These are phyloP conservation scores for Diogma glabrata DNA, from an alignment of 2,888 invertebrate species.

Conservation along the genomic window DNA sequence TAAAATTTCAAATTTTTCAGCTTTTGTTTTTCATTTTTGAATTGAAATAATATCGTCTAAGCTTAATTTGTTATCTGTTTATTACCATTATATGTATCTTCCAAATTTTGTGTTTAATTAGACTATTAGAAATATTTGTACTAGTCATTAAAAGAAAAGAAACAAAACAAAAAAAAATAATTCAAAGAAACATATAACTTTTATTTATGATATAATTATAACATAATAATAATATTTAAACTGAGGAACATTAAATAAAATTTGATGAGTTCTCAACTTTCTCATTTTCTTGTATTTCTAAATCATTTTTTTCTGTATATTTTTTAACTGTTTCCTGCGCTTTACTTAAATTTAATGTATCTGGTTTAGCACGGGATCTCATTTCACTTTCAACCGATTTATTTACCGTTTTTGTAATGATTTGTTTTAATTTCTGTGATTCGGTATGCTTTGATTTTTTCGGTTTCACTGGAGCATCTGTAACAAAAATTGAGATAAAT, in stretches of 20 bases:
- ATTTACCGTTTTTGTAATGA: constrained; percentile 50
- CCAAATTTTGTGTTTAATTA: constrained; percentile 1
- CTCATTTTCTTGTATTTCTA: constrained; percentile 29
- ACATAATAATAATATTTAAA: constrained; percentile 5
- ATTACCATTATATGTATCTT: no score
- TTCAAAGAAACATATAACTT: not conserved
- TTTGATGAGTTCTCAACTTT: constrained; percentile 1
- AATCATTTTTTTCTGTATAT: constrained; percentile 27
- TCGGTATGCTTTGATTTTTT: constrained; percentile 49
- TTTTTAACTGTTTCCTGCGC: constrained; percentile 42
- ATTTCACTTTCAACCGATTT: constrained; percentile 49
- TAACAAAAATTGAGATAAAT: constrained; percentile 18
- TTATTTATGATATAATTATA: constrained; percentile 7
- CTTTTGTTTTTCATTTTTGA: no score
- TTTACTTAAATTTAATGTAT: constrained; percentile 38
- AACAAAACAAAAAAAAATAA: not conserved
- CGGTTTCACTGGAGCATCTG: constrained; percentile 50
- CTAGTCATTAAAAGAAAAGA: constrained; percentile 9
- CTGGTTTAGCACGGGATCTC: constrained; percentile 40
- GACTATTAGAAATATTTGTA: constrained; percentile 5
- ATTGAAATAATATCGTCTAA: no score
- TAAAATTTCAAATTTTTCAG: no score
- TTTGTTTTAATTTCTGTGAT: constrained; percentile 46
- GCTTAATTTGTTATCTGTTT: no score
- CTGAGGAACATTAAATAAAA: constrained; percentile 5